Conservation (phyloP, 2,888 invertebrate species). For the Ptilodon capucinus region DNA sequence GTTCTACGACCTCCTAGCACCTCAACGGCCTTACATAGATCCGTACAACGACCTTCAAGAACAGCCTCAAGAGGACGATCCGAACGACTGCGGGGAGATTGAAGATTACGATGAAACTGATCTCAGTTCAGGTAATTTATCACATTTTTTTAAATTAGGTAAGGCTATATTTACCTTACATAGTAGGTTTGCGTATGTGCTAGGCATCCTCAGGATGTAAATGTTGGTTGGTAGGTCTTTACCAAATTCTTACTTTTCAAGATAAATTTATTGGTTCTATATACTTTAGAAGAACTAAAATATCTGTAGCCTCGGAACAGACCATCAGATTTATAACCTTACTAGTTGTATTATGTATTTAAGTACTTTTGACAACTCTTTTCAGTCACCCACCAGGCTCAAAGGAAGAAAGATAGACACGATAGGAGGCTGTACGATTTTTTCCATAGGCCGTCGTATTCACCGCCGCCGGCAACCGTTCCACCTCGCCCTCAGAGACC, state of each 20-base stretch:
- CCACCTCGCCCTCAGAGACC: neutral
- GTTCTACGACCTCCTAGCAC: slow-evolving; percentile 52
- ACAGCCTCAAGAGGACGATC: slow-evolving; percentile 60
- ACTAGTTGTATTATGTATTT: too few relatives aligned
- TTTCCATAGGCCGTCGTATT: slow-evolving; percentile 1
- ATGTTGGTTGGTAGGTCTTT: too few relatives aligned
- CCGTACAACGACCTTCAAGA: slow-evolving; percentile 53
- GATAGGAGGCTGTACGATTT: slow-evolving; percentile 25
- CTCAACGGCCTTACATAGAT: slow-evolving; percentile 17
- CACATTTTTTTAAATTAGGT: too few relatives aligned
- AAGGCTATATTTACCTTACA: too few relatives aligned
- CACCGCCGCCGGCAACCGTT: neutral
- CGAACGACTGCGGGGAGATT: slow-evolving; percentile 70
- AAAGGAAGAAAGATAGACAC: slow-evolving; percentile 21
- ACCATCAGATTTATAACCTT: too few relatives aligned
- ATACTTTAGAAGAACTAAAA: too few relatives aligned
- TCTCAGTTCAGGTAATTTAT: slow-evolving; percentile 62
- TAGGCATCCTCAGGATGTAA: too few relatives aligned
- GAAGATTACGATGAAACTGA: slow-evolving; percentile 76
- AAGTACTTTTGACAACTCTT: neutral
- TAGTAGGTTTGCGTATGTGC: too few relatives aligned
- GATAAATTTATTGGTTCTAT: too few relatives aligned
- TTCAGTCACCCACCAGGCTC: slow-evolving; percentile 45
- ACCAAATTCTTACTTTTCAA: too few relatives aligned
- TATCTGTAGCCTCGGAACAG: too few relatives aligned